Evolutionary conservation across 2,113 vertebrate genomes (phyloP).

Genomic region (Thinocorus orbignyianus): DNA sequence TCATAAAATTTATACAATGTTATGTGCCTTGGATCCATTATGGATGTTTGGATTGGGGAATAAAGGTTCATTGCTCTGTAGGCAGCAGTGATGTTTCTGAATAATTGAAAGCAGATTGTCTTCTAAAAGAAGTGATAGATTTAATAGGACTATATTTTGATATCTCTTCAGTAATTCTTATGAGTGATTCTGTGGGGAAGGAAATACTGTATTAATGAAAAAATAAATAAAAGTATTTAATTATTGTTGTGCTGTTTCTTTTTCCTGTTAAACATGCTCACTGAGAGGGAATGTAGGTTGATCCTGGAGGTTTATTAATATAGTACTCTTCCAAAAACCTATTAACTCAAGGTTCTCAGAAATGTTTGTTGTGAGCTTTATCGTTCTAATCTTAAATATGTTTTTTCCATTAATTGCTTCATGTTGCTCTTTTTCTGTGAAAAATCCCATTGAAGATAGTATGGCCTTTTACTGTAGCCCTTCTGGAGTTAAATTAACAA

Average conservation of each 20-base stretch:
- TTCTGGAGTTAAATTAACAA: background rate
- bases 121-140: slow-evolving; percentile 13
- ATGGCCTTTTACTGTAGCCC: background rate
- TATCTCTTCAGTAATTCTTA: background rate
- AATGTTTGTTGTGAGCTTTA: background rate
- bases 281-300: background rate
- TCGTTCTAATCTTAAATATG: background rate
- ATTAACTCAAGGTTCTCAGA: background rate
- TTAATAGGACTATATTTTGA: background rate
- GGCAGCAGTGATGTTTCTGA: slow-evolving; percentile 23
- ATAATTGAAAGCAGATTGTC: background rate
- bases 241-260: background rate
- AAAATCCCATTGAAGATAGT: background rate
- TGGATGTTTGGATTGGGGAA: background rate
- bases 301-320: background rate
- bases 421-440: background rate
- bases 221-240: slow-evolving; percentile 15
- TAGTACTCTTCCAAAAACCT: background rate
- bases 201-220: background rate
- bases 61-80: slow-evolving; percentile 21
- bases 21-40: slow-evolving; percentile 15
- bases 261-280: background rate
- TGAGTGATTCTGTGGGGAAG: background rate
- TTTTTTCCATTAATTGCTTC: background rate
- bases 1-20: background rate